Base-by-base conservation (phyloP, 2,797 vertebrate species). In the Sphenodon punctatus region DNA sequence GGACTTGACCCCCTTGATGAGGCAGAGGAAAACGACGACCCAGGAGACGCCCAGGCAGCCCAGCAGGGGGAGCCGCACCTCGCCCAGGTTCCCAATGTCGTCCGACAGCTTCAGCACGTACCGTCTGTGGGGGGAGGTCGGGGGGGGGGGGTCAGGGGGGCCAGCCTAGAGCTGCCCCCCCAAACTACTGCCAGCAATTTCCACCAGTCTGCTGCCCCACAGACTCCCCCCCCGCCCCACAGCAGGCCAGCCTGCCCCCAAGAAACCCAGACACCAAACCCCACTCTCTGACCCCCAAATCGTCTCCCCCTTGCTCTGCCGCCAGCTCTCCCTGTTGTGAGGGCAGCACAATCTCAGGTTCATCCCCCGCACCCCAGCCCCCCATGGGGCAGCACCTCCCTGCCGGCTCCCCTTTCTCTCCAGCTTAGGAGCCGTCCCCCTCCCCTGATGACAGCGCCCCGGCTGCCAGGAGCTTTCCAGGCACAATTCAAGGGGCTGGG, bases 11-110 rank as follows among this genome's bases (percentile, higher is more conserved):
- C 99, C 98, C 80, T 96, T 97, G 94, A 99, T 98, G 93, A 99
- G 98, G 94, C 99, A 99, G 91, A 99, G 98, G 94, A 99, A 99
- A 87, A 99, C 98, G 0, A 99, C 98, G 8, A 97, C 73, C 99
- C 99, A 99, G 88, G 99, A 98, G 63, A 99, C 67, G 0, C 97
- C 97, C 2, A 99, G 96, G 90, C 99, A 99, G 78, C 98, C 98
- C 41, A 99, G 95, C 63, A 99, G 97, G 11, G 99, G 98, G 32
- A 99, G 95, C 49, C 97, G 97, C 60, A 99, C 97, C 78, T 99
- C 97, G 5, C 99, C 99, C 48, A 99, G 97, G 93, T 97, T 96
- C 49, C 98, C 99, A 2, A 99, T 99, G 90, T 97, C 98, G 5
- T 98, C 97, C 0, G 99, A 99, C 81, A 99, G 95, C 89, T 98